Percentiles rank a stretch among this genome's conserved stretches.
phyloP scores from a whole-genome alignment of 1,140 invertebrate genomes.

The Mya arenaria region DNA sequence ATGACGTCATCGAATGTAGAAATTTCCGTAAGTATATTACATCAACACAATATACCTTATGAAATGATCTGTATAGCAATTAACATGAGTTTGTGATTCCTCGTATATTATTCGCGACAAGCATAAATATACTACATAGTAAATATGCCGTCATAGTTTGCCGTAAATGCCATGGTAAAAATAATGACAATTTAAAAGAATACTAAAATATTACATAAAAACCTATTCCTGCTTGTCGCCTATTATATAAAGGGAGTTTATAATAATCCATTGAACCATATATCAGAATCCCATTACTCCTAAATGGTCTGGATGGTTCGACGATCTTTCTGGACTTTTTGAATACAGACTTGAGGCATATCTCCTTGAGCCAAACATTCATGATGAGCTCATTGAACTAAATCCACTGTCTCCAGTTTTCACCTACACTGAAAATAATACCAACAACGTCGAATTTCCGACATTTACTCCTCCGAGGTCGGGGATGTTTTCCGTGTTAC shows the following conservation, averaged over 20 bases:
- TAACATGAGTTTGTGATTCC: too few relatives aligned
- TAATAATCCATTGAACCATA: too few relatives aligned
- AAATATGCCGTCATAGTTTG: not conserved
- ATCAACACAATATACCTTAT: too few relatives aligned
- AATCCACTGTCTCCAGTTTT: not conserved
- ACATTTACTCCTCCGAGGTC: not conserved
- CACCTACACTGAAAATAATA: not conserved
- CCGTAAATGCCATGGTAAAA: not conserved
- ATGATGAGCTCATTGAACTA: constrained; percentile 3
- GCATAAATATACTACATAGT: too few relatives aligned
- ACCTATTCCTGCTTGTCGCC: too few relatives aligned
- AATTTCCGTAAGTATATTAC: too few relatives aligned
- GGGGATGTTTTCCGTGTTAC: constrained; percentile 29
- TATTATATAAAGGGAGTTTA: too few relatives aligned
- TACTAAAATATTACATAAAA: too few relatives aligned
- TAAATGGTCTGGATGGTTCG: not conserved
- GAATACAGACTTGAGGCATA: not conserved
- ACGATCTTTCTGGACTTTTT: not conserved
- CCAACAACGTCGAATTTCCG: not conserved
- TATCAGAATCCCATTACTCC: not conserved
- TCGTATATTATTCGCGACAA: too few relatives aligned
- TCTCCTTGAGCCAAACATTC: not conserved
- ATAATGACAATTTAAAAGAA: not conserved
- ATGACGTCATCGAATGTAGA: too few relatives aligned
- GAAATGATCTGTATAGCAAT: too few relatives aligned